phyloP scores from a whole-genome alignment of 2,888 invertebrate genomes.

The Dendrolimus pini region DNA sequence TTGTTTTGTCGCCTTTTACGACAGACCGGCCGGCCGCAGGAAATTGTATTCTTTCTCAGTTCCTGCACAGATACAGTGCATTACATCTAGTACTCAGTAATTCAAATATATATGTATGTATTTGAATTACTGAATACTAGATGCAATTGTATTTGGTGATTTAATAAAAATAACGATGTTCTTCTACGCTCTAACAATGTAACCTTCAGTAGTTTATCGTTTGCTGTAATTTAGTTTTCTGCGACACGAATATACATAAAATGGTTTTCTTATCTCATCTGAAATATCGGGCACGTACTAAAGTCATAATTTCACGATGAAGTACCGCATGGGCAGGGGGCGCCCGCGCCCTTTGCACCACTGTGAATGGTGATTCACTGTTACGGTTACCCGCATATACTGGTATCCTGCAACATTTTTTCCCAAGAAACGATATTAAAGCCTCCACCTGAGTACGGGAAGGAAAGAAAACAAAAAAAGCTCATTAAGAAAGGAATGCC shows the following conservation, averaged over 20 bases:
- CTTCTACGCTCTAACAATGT: too few species aligned
- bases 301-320: conserved; percentile 67
- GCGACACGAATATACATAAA: conserved; percentile 53
- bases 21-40: too few species aligned
- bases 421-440: conserved; percentile 26
- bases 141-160: too few species aligned
- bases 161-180: too few species aligned
- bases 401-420: conserved; percentile 24
- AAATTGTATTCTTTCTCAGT: too few species aligned
- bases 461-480: conserved; percentile 40
- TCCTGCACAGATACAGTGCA: too few species aligned
- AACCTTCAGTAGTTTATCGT: conserved; percentile 17
- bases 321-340: conserved; percentile 54
- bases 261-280: conserved; percentile 63
- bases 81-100: too few species aligned
- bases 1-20: too few species aligned
- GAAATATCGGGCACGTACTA: conserved; percentile 65
- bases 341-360: conserved; percentile 48
- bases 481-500: conserved; percentile 34
- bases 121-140: too few species aligned
- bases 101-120: too few species aligned
- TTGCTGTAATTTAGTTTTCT: conserved; percentile 46
- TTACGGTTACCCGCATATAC: conserved; percentile 42
- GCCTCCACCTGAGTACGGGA: conserved; percentile 38
- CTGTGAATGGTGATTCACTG: conserved; percentile 55